phyloP scores from a whole-genome alignment of 2,797 vertebrate genomes.

The Monodelphis domestica region DNA sequence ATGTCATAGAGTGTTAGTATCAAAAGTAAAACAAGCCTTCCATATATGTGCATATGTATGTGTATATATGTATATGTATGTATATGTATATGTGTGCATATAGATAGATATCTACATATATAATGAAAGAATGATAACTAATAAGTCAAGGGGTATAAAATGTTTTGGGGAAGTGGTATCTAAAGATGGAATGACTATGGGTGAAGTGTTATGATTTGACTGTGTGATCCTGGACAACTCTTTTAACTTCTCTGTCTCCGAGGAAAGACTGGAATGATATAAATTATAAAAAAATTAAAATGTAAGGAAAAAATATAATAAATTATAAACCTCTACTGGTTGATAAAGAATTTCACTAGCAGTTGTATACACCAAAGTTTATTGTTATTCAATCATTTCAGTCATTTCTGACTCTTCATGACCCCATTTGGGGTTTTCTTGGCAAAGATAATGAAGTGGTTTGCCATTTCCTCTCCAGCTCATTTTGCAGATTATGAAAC shows the following conservation, averaged over 20 bases:
- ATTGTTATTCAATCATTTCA: background rate
- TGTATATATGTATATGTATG: too few species aligned
- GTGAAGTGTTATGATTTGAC: background rate
- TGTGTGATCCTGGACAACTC: background rate
- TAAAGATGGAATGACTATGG: background rate
- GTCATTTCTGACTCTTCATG: background rate
- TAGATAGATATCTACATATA: too few species aligned
- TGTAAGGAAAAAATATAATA: too few species aligned
- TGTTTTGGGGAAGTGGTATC: background rate
- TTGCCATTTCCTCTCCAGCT: background rate
- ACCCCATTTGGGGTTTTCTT: background rate
- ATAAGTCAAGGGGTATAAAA: background rate
- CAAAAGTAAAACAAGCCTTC: background rate
- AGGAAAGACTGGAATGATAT: background rate
- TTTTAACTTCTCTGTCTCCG: background rate
- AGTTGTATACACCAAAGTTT: background rate
- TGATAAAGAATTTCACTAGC: background rate
- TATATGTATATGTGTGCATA: too few species aligned
- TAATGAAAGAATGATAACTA: background rate
- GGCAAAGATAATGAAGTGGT: background rate
- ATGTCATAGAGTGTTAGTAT: background rate
- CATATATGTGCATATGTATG: too few species aligned
- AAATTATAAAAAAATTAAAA: background rate
- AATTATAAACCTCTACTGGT: background rate
- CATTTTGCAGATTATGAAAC: background rate